Base-by-base conservation (phyloP, 1,140 invertebrate genomes). In the Drosophila repletoides region DNA sequence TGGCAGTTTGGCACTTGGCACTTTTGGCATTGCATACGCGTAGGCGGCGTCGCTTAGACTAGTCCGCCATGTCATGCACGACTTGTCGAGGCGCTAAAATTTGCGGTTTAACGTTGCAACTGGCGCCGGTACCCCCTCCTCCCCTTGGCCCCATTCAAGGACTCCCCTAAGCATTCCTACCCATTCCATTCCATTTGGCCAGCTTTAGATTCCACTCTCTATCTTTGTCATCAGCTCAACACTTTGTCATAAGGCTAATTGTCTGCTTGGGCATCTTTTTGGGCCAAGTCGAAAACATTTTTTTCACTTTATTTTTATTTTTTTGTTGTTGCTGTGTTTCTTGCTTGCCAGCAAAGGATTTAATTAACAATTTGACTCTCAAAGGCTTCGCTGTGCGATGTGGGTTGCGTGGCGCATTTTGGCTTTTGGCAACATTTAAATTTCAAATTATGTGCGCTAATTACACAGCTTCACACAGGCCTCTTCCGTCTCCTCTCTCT, bases 371-470 rank as follows among this genome's bases (percentile, higher is more conserved):
- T 76, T 72, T 86, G 75, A 72, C 79, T 83, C 56, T 61, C 69
- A 86, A 86, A 86, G 80, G 80, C 67, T 84, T 84, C 79, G n/a
- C 36, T 26, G 24, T 29, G 15, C 45, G 59, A 52, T 55, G 58
- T 64, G 38, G 65, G 58, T 63, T 55, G 28, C 61, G n/a, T n/a
- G 31, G 24, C 26, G 43, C 52, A 58, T 56, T 65, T 65, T 67
- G 65, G 68, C 79, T 76, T 83, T 83, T 74, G 80, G 75, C 80
- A 52, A 86, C 80, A 84, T 84, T 84, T 84, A 84, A 86, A 86
- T 87, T 86, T 86, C 76, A 86, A 86, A 86, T 86, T 80, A 86
- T 86, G 81, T 79, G 67, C 72, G 81, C 81, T 86, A 86, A 86
- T 86, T 86, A 86, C 76, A 59, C 73, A 58, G 49, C 66, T 38